Evolutionary conservation across 2,113 vertebrate genomes (phyloP).

Genomic region (Pristiophorus japonicus): DNA sequence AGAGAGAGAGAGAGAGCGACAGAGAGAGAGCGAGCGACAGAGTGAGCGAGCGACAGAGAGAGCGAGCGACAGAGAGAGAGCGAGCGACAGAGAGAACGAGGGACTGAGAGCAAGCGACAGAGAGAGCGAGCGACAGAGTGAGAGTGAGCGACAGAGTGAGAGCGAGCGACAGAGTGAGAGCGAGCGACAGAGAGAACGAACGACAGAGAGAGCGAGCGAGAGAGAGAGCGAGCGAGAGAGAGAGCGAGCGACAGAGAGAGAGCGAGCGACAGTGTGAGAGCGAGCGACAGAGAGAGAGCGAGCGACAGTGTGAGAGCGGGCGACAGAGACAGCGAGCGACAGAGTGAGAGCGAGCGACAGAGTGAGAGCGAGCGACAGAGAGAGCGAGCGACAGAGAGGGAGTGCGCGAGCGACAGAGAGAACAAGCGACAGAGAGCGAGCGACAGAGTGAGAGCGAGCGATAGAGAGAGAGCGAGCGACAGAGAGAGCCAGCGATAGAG

Average conservation of each 20-base stretch:
- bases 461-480: neutral
- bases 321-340: neutral
- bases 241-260: conserved; percentile 41
- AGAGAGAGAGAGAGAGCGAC: neutral
- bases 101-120: too few relatives aligned
- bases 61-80: neutral
- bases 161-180: neutral
- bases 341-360: conserved; percentile 17
- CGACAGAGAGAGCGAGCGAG: too few relatives aligned
- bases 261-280: conserved; percentile 53
- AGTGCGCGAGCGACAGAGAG: too few relatives aligned
- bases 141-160: too few relatives aligned
- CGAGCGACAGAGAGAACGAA: neutral
- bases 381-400: neutral
- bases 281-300: neutral
- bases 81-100: neutral
- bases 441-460: neutral
- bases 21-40: neutral
- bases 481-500: neutral
- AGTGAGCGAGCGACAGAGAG: neutral
- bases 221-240: neutral
- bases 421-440: too few relatives aligned
- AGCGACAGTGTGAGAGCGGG: too few relatives aligned
- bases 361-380: neutral
- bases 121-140: neutral